Percentiles rank a stretch among this genome's conserved stretches.
phyloP scores from a whole-genome alignment of 2,797 vertebrate genomes.

The Cryptoblepharus egeriae region DNA sequence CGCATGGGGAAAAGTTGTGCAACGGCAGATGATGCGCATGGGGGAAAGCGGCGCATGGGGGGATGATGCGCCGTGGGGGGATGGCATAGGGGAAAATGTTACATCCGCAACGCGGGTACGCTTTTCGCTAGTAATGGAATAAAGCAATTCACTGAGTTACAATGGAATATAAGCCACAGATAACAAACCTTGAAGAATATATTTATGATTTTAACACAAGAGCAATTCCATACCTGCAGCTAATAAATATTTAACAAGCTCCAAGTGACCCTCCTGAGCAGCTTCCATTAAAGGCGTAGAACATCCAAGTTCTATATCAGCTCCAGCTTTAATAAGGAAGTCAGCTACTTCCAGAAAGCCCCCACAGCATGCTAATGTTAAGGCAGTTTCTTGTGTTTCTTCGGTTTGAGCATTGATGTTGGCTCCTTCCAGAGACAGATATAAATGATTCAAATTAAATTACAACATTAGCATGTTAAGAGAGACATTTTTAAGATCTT shows the following conservation, averaged over 20 bases:
- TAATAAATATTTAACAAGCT: slow-evolving; percentile 84
- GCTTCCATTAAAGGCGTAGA: slow-evolving; percentile 86
- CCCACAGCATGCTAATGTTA: slow-evolving; percentile 84
- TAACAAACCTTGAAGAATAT: background rate
- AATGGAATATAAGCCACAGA: background rate
- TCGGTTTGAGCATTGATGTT: slow-evolving; percentile 86
- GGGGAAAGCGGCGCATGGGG: too few relatives aligned
- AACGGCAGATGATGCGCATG: too few relatives aligned
- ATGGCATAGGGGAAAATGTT: too few relatives aligned
- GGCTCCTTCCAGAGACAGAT: slow-evolving; percentile 74
- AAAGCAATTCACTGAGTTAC: slow-evolving; percentile 11
- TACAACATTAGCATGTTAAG: background rate
- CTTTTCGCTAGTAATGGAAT: too few relatives aligned
- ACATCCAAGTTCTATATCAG: slow-evolving; percentile 84
- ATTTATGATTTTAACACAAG: background rate
- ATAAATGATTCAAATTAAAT: background rate
- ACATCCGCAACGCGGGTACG: too few relatives aligned
- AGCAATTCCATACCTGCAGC: slow-evolving; percentile 76
- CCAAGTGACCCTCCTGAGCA: slow-evolving; percentile 84
- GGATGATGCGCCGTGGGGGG: too few relatives aligned
- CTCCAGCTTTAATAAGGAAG: slow-evolving; percentile 85
- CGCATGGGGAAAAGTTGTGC: too few relatives aligned
- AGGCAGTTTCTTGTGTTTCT: slow-evolving; percentile 84
- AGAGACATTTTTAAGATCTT: background rate
- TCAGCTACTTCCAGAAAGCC: slow-evolving; percentile 84